Conservation (phyloP, 2,113 vertebrate genomes). For the Pteronura brasiliensis region DNA sequence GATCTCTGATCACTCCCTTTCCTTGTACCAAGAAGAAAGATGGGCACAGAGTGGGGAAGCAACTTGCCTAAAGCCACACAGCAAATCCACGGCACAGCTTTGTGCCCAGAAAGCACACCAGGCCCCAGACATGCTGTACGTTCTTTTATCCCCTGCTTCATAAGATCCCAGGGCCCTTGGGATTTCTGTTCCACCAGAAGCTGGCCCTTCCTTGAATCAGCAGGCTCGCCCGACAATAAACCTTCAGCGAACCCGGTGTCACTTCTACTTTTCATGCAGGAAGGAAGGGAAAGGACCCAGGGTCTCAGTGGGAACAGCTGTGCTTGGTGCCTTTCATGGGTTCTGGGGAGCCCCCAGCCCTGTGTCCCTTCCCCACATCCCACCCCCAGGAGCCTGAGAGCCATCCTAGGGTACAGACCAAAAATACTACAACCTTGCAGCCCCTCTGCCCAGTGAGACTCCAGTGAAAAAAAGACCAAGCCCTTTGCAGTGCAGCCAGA, state of each 20-base stretch:
- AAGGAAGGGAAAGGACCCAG: neutral
- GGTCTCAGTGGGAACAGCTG: neutral
- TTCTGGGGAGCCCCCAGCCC: neutral
- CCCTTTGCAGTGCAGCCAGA: neutral
- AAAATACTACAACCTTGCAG: neutral
- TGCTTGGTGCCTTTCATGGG: neutral
- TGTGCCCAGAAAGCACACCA: too few species aligned
- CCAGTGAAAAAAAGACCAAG: neutral
- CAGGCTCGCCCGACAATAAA: rapidly evolving
- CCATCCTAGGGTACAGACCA: rapidly evolving
- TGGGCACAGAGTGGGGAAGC: neutral
- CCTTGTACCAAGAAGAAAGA: neutral
- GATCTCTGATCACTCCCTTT: neutral
- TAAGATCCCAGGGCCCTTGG: neutral
- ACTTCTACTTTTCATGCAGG: neutral
- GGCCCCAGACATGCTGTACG: neutral
- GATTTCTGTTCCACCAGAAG: neutral
- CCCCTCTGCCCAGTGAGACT: neutral
- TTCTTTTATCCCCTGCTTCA: rapidly evolving
- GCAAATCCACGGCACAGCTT: neutral
- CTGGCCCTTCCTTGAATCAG: neutral
- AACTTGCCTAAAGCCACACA: neutral
- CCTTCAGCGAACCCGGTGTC: rapidly evolving
- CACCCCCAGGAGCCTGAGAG: neutral
- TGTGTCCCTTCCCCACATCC: neutral